Evolutionary conservation across 2,888 invertebrate genomes (phyloP).

Genomic region (Morinoia aosen): DNA sequence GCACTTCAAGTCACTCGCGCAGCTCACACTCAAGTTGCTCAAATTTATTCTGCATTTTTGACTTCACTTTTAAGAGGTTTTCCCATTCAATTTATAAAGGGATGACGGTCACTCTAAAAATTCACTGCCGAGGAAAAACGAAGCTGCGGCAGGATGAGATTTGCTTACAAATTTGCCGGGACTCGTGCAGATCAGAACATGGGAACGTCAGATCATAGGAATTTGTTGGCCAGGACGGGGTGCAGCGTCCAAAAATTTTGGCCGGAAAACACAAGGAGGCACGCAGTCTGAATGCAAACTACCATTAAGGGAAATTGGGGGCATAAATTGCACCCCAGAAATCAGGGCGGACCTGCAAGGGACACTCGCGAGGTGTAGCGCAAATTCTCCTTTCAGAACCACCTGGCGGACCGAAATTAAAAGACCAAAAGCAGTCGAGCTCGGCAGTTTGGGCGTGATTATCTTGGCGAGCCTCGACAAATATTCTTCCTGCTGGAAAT

Average conservation of each 20-base stretch:
- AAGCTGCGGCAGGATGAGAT: not conserved
- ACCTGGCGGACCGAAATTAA: not conserved
- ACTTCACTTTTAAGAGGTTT: not conserved
- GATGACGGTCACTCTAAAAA: constrained; percentile 7
- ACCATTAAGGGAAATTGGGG: constrained; percentile 33
- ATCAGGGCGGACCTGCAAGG: constrained; percentile 10
- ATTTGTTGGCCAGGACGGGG: constrained; percentile 30
- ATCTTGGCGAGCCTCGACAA: not conserved
- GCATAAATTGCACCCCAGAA: constrained; percentile 18
- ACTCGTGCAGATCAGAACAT: not conserved
- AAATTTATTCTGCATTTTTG: constrained; percentile 34
- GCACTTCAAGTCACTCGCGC: constrained; percentile 28
- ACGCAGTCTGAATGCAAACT: not conserved
- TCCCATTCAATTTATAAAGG: constrained; percentile 31
- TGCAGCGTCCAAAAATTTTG: constrained; percentile 30
- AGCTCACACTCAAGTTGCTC: not conserved
- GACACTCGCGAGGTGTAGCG: constrained; percentile 3
- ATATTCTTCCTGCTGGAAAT: not conserved
- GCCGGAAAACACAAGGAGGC: constrained; percentile 1
- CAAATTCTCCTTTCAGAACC: constrained; percentile 12
- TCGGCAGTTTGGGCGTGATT: not conserved
- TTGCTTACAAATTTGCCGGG: constrained; percentile 15
- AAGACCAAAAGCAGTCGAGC: not conserved
- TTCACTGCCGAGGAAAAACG: constrained; percentile 6
- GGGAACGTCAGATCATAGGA: constrained; percentile 1